Evolutionary conservation across 1,140 invertebrate genomes (phyloP).

Genomic region (Spodoptera frugiperda): DNA sequence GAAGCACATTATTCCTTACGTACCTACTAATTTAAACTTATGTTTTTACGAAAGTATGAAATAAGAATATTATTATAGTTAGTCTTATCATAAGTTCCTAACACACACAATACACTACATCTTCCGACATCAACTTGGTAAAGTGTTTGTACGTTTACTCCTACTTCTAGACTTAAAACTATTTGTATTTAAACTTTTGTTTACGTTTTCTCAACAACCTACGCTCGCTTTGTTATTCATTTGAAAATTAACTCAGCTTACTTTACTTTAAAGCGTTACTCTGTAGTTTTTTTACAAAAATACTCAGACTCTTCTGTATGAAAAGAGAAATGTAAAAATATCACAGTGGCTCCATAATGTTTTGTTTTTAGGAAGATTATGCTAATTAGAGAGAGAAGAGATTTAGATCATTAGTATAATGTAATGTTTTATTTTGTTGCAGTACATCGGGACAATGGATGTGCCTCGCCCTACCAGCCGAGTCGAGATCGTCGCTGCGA

Average conservation of each 20-base stretch:
- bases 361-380: too few species aligned
- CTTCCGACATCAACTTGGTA: neutral
- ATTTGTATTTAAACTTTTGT: slow-evolving; percentile 1
- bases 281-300: too few species aligned
- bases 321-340: neutral
- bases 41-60: too few species aligned
- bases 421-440: slow-evolving; percentile 81
- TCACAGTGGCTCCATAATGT: too few species aligned
- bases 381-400: too few species aligned
- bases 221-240: neutral
- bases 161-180: neutral
- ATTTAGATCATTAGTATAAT: neutral
- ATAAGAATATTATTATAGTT: too few species aligned
- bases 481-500: slow-evolving; percentile 99
- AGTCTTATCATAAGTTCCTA: too few species aligned
- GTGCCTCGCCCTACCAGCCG: slow-evolving; percentile 97
- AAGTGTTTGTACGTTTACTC: slow-evolving; percentile 20
- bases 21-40: too few species aligned
- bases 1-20: too few species aligned
- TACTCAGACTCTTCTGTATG: too few species aligned
- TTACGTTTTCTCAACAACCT: neutral
- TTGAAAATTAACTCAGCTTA: neutral
- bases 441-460: slow-evolving; percentile 99
- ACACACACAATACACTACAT: slow-evolving; percentile 24
- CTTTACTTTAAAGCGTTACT: neutral